Percentiles rank a stretch among this genome's conserved stretches.
phyloP scores from a whole-genome alignment of 1,140 invertebrate genomes.

The Nymphalis io region DNA sequence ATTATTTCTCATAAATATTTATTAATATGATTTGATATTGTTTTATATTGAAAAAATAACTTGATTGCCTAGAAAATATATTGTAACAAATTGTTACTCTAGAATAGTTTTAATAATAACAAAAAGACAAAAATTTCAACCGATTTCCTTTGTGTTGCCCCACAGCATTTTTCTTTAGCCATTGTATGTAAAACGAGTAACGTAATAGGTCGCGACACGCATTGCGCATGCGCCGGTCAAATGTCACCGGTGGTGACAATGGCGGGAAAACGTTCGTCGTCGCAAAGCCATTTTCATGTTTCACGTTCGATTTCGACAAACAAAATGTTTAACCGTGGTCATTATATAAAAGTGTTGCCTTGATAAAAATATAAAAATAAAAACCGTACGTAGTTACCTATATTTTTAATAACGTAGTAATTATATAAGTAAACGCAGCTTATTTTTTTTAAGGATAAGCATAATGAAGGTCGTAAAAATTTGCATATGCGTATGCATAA shows the following conservation, averaged over 20 bases:
- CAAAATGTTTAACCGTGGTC: not conserved
- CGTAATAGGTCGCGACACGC: conserved; percentile 64
- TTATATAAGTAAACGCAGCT: too few species aligned
- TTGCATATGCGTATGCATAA: too few species aligned
- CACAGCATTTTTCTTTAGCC: conserved; percentile 44
- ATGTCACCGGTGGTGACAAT: conserved; percentile 63
- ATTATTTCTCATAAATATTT: too few species aligned
- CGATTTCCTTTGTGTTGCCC: conserved; percentile 28
- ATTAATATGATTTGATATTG: too few species aligned
- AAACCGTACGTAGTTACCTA: not conserved
- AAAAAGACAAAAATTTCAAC: conserved; percentile 1
- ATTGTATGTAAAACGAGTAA: conserved; percentile 66
- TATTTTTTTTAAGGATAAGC: too few species aligned
- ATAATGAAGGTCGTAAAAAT: too few species aligned
- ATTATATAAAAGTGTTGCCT: not conserved
- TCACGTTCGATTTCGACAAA: conserved; percentile 28
- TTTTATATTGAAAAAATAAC: too few species aligned
- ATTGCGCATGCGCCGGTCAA: conserved; percentile 73
- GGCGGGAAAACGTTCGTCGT: conserved; percentile 51
- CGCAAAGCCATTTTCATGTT: conserved; percentile 45
- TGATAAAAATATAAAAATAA: not conserved
- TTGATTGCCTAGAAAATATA: too few species aligned
- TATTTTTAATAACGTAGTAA: too few species aligned
- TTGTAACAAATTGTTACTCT: not conserved
- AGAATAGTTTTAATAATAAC: not conserved